Conservation (phyloP, 1,140 invertebrate species). For the Gerris buenoi region DNA sequence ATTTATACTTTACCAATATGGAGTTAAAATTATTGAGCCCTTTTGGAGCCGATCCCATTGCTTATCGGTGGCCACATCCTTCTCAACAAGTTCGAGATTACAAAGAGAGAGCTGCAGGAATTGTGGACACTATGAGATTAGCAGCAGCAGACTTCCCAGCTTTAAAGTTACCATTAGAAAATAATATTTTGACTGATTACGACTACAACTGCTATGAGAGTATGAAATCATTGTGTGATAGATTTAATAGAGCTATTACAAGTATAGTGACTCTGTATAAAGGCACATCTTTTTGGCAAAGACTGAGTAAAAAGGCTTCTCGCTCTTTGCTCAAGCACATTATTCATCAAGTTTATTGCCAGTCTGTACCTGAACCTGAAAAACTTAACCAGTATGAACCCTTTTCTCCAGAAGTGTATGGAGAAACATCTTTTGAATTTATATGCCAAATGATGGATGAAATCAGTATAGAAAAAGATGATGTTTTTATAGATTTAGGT, state of each 20-base stretch:
- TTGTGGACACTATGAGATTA: conserved; percentile 6
- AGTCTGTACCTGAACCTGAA: conserved; percentile 87
- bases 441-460: conserved; percentile 94
- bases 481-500: conserved; percentile 92
- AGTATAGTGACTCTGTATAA: conserved; percentile 44
- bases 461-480: conserved; percentile 76
- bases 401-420: conserved; percentile 95
- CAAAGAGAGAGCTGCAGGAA: conserved; percentile 2
- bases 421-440: conserved; percentile 91
- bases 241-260: conserved; percentile 88
- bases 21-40: conserved; percentile 10
- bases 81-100: background rate
- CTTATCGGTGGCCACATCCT: conserved; percentile 4
- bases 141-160: conserved; percentile 3
- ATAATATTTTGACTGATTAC: conserved; percentile 8
- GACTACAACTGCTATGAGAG: conserved; percentile 61
- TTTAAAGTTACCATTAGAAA: conserved; percentile 9
- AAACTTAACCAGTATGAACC: conserved; percentile 95
- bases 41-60: conserved; percentile 8
- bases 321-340: conserved; percentile 78
- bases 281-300: conserved; percentile 3
- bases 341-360: conserved; percentile 91
- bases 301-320: conserved; percentile 35
- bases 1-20: too few species aligned
- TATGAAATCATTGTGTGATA: conserved; percentile 86